Conservation (phyloP, 1,140 invertebrate genomes). For the Drosophila pseudoananassae region DNA sequence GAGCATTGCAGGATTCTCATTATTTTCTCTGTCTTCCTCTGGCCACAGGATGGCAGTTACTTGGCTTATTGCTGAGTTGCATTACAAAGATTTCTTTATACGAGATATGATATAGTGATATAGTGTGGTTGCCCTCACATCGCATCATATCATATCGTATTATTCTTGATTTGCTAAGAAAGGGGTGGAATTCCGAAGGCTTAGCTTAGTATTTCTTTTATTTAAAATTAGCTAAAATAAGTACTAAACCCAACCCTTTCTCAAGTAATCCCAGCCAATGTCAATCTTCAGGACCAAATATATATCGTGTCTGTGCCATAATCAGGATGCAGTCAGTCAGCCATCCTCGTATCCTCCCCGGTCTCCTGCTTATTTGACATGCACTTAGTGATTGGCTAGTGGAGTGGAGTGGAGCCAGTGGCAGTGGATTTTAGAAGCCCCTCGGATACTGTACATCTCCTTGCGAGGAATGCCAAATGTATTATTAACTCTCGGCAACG, state of each 20-base stretch:
- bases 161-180: constrained; percentile 32
- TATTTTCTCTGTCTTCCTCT: constrained; percentile 6
- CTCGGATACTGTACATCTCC: constrained; percentile 16
- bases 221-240: neutral
- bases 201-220: neutral
- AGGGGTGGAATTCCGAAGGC: neutral
- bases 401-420: constrained; percentile 30
- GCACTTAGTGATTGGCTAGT: constrained; percentile 48
- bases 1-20: constrained; percentile 32
- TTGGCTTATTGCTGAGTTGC: constrained; percentile 48
- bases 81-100: constrained; percentile 46
- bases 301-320: constrained; percentile 46
- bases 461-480: constrained; percentile 34
- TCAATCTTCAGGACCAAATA: constrained; percentile 39
- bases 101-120: constrained; percentile 36
- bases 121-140: constrained; percentile 15
- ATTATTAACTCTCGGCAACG: constrained; percentile 67
- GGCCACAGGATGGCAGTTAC: constrained; percentile 38
- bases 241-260: neutral
- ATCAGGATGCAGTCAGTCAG: constrained; percentile 53
- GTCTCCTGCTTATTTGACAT: constrained; percentile 40
- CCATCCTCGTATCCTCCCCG: constrained; percentile 2
- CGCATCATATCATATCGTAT: constrained; percentile 14
- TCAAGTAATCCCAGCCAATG: constrained; percentile 7
- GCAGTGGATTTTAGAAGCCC: constrained; percentile 37